Evolutionary conservation across 2,797 vertebrate species (phyloP), one percentile per base, ranked within the genome.

Genomic region (Brachyrhaphis roseni): DNA sequence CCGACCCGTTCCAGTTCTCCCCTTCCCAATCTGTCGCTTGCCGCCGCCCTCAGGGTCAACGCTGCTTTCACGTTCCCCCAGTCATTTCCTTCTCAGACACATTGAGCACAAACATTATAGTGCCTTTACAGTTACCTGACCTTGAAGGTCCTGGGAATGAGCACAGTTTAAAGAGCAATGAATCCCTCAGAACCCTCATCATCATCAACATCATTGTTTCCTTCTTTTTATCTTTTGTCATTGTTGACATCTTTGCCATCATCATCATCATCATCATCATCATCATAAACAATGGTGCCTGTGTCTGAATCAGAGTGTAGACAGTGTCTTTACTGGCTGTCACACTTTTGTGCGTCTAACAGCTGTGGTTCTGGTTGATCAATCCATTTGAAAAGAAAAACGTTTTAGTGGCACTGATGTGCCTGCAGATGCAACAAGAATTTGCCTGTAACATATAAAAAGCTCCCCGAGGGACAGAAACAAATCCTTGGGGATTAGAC

Each of bases 121-220:
- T 87, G 82, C 16, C 82, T 90, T 89, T 88, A 91, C 86, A 83
- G 89, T 86, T 36, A 71, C 31, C 43, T 92, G 93, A 93, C 92
- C 93, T 93, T 90, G 76, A 70, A 90, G 94, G 92, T 93, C 94
- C 90, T 94, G 92, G 91, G 94, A 94, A 94, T 89, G 82, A 79
- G 57, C 79, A 45, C 45, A 47, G 68, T 74, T 77, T 78, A 81
- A 74, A 74, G 76, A 89, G 80, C 84, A 62, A 87, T 82, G 92
- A 91, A 90, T 90, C 92, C 91, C 88, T 93, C 92, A 86, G 76
- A 87, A 55, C 8, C 59, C 45, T 81, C 84, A 87, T 87, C 83
- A 78, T 78, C 72, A 51, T 76, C 49, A 82, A 77, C 49, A 79
- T 74, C 34, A 20, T 83, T 80, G 39, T 87, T 73, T 8, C 49